phyloP scores from a whole-genome alignment of 1,140 invertebrate species.

The Tetraneura akinire region DNA sequence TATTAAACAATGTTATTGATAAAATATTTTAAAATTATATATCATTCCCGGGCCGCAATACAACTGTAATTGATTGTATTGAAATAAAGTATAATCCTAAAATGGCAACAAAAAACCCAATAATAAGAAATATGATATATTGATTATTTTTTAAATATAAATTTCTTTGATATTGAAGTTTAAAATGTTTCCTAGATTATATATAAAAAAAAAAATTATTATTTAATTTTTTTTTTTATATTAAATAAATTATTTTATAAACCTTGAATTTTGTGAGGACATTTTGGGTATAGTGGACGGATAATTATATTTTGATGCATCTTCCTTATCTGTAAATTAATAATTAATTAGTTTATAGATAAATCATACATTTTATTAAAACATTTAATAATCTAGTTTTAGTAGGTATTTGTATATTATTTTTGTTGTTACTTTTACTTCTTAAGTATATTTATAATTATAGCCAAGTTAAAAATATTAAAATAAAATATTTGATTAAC shows the following conservation, averaged over 20 bases:
- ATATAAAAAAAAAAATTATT: background rate
- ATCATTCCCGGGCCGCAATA: slow-evolving; percentile 22
- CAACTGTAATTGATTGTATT: slow-evolving; percentile 23
- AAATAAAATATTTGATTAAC: too few relatives aligned
- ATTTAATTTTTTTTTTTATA: background rate
- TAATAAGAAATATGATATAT: background rate
- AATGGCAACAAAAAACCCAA: slow-evolving; percentile 14
- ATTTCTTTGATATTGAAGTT: background rate
- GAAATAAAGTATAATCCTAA: slow-evolving; percentile 42
- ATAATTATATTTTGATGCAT: background rate
- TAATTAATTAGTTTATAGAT: too few relatives aligned
- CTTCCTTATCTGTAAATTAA: background rate
- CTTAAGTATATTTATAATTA: too few relatives aligned
- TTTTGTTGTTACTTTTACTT: too few relatives aligned
- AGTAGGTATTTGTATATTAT: too few relatives aligned
- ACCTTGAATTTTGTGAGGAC: slow-evolving; percentile 12
- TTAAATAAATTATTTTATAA: background rate
- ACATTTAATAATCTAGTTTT: too few relatives aligned
- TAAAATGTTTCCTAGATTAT: background rate
- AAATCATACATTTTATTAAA: too few relatives aligned
- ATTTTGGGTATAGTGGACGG: slow-evolving; percentile 25
- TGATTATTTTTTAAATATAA: background rate
- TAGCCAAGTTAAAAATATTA: too few relatives aligned
- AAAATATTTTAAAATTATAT: background rate
- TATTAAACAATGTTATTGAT: too few relatives aligned